Percentiles rank a stretch among this genome's conserved stretches.
Evolutionary conservation across 2,888 invertebrate genomes (phyloP).

Genomic region (Macaria liturata): DNA sequence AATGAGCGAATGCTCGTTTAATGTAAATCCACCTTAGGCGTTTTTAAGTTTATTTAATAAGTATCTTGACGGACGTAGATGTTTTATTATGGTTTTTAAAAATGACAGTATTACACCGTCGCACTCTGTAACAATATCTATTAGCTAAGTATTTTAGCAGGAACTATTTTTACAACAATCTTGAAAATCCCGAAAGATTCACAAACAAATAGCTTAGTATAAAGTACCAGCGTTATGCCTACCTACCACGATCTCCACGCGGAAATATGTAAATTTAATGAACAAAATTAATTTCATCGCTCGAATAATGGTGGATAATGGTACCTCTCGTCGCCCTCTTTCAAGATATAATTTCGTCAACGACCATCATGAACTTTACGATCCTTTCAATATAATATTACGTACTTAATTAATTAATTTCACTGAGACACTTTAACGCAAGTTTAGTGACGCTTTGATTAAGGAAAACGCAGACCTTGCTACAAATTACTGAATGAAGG

Average conservation of each 20-base stretch:
- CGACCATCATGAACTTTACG: conserved; percentile 53
- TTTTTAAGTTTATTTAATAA: too few relatives aligned
- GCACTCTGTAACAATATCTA: too few relatives aligned
- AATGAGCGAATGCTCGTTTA: too few relatives aligned
- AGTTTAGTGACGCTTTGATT: conserved; percentile 24
- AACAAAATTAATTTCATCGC: conserved; percentile 47
- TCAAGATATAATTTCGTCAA: conserved; percentile 57
- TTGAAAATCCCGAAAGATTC: too few relatives aligned
- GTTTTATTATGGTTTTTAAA: too few relatives aligned
- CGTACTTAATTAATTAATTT: conserved; percentile 52
- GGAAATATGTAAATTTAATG: conserved; percentile 43
- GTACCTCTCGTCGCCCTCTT: conserved; percentile 45
- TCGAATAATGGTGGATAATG: conserved; percentile 50
- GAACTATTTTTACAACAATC: too few relatives aligned
- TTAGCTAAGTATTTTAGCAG: too few relatives aligned
- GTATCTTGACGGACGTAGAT: too few relatives aligned
- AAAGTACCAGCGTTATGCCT: conserved; percentile 6
- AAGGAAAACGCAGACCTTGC: too few relatives aligned
- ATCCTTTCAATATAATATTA: conserved; percentile 50
- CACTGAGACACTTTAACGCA: conserved; percentile 40
- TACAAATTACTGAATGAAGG: too few relatives aligned
- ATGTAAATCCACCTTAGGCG: too few relatives aligned
- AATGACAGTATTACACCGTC: too few relatives aligned
- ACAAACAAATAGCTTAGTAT: background rate
- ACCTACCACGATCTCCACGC: conserved; percentile 9